A percentile compares a stretch with the other conserved stretches of the same genome.
Conservation (phyloP, 2,113 vertebrate genomes). For the Actinemys pallida region DNA sequence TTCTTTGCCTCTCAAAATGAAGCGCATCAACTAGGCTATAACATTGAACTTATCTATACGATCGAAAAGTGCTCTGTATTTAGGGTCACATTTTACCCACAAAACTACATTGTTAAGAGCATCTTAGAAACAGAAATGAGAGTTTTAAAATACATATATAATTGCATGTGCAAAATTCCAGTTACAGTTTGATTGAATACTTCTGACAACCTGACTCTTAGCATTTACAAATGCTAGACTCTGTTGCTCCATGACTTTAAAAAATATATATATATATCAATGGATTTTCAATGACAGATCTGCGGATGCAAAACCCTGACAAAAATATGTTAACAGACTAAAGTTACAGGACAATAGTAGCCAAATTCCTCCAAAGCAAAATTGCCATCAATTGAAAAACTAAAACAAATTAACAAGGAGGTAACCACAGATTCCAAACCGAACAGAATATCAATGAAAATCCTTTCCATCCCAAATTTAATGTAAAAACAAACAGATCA, state of each 20-base stretch:
- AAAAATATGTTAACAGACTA: not conserved
- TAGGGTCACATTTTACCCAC: not conserved
- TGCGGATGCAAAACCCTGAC: no score
- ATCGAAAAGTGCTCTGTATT: not conserved
- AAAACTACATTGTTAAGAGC: accelerated
- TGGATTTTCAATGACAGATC: not conserved
- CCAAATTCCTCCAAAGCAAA: not conserved
- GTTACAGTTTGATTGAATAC: not conserved
- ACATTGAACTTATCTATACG: not conserved
- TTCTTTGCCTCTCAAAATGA: not conserved
- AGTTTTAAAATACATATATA: not conserved
- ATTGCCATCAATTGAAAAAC: not conserved
- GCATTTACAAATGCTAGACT: not conserved
- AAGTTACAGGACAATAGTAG: not conserved
- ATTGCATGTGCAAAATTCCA: not conserved
- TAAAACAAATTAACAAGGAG: accelerated
- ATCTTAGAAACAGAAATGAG: not conserved
- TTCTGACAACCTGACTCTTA: not conserved
- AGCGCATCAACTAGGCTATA: not conserved
- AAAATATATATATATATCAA: not conserved
- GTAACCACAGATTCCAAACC: not conserved
- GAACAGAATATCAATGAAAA: not conserved
- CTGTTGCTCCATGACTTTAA: not conserved
- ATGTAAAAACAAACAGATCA: accelerated
- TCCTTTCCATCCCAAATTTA: not conserved